phyloP scores from a whole-genome alignment of 1,140 invertebrate genomes.

The Drosophila sp. region DNA sequence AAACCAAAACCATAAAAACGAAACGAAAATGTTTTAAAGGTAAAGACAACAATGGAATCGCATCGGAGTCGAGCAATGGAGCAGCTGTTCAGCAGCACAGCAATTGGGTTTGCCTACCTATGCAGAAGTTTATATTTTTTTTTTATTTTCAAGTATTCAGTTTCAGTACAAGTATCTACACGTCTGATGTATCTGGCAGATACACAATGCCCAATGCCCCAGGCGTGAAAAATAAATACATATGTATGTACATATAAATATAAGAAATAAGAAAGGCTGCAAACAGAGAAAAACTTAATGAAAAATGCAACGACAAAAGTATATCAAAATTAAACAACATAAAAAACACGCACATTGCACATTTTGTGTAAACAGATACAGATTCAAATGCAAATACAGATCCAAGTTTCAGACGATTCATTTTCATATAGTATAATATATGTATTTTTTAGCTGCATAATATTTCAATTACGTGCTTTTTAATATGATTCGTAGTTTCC shows the following conservation, averaged over 20 bases:
- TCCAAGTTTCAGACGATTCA: constrained; percentile 5
- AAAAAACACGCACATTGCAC: constrained; percentile 51
- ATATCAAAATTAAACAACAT: constrained; percentile 34
- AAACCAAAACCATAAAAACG: constrained; percentile 30
- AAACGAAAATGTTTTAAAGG: constrained; percentile 67
- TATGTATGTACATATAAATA: constrained; percentile 7
- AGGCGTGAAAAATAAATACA: constrained; percentile 51
- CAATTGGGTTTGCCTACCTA: constrained; percentile 73
- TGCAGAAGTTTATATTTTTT: constrained; percentile 54
- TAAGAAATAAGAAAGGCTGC: constrained; percentile 35
- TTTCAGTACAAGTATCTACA: constrained; percentile 59
- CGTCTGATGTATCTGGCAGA: constrained; percentile 53
- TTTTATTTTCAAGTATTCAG: constrained; percentile 41
- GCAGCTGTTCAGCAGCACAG: constrained; percentile 70
- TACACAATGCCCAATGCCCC: constrained; percentile 34
- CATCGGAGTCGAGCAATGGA: constrained; percentile 14
- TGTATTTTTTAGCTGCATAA: constrained; percentile 55
- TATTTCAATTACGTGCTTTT: constrained; percentile 49
- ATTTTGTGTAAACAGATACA: constrained; percentile 47
- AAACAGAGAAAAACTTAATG: constrained; percentile 60
- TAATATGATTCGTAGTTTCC: constrained; percentile 26
- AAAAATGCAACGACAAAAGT: constrained; percentile 49
- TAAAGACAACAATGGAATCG: constrained; percentile 69
- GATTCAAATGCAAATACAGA: constrained; percentile 28
- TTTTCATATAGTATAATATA: constrained; percentile 12